Conservation (phyloP, 92 coral and sea anemone species). For the Plumapathes pennacea region DNA sequence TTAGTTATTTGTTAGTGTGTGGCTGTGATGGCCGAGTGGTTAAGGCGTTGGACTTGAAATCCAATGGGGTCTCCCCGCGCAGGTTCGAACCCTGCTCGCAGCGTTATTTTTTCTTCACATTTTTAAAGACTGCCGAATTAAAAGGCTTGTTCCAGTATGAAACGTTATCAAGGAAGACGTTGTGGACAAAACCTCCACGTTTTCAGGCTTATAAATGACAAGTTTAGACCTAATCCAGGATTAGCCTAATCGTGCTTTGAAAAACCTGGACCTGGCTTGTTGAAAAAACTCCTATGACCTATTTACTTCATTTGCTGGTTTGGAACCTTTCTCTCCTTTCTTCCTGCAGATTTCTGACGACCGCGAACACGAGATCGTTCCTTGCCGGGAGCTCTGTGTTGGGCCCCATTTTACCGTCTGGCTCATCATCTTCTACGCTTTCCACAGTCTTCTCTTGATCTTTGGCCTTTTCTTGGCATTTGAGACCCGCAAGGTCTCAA, state of each 20-base stretch:
- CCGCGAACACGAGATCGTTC: constrained; percentile 65
- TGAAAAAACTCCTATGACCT: no score
- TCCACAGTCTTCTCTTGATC: constrained; percentile 77
- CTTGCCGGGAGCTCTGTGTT: constrained; percentile 69
- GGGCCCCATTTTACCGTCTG: constrained; percentile 80
- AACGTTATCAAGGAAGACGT: no score
- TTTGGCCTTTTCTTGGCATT: constrained; percentile 82
- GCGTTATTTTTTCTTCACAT: no score
- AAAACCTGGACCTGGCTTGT: no score
- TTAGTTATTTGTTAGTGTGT: no score
- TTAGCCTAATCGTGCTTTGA: no score
- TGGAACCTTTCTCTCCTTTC: background rate
- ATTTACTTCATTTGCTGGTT: no score
- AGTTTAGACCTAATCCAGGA: no score
- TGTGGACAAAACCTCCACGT: no score
- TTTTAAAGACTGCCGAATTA: no score
- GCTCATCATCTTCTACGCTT: constrained; percentile 69
- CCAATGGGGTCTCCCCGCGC: constrained; percentile 91
- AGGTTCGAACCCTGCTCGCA: constrained; percentile 97
- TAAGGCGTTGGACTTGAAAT: constrained; percentile 94
- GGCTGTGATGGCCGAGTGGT: constrained; percentile 96
- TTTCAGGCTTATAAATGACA: no score
- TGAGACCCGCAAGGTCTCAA: constrained; percentile 80
- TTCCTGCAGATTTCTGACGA: constrained; percentile 59
- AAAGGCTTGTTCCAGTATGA: no score